Evolutionary conservation across 2,797 vertebrate genomes (phyloP).

Genomic region (Amphiprion clarkii): DNA sequence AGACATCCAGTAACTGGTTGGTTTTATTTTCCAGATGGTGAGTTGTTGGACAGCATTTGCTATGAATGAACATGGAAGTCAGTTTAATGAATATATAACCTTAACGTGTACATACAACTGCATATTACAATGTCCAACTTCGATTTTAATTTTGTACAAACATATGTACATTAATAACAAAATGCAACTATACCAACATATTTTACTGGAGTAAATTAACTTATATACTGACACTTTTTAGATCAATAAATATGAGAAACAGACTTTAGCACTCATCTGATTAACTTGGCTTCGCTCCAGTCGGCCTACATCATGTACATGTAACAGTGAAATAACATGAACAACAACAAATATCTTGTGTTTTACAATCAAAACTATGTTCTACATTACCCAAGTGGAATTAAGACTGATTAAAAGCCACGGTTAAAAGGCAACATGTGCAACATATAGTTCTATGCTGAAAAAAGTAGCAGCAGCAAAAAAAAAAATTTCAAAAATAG

Average conservation of each 20-base stretch:
- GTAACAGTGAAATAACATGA: conserved; percentile 61
- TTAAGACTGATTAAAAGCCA: conserved; percentile 20
- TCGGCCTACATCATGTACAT: conserved; percentile 33
- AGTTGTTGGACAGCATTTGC: conserved; percentile 4
- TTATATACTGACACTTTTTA: conserved; percentile 18
- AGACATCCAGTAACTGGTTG: background rate
- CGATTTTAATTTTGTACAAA: conserved; percentile 38
- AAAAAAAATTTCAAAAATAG: conserved; percentile 18
- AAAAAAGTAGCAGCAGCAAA: conserved; percentile 40
- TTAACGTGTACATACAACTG: conserved; percentile 5
- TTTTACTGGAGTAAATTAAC: conserved; percentile 13
- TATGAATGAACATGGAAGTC: too few species aligned
- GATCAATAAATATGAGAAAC: conserved; percentile 65
- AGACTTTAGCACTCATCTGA: conserved; percentile 11
- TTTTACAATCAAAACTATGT: conserved; percentile 35
- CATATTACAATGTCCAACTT: background rate
- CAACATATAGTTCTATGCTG: conserved; percentile 1
- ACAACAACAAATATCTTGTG: conserved; percentile 9
- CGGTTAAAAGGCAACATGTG: conserved; percentile 33
- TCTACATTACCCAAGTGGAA: conserved; percentile 12
- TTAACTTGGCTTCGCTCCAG: conserved; percentile 32
- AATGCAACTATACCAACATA: conserved; percentile 8
- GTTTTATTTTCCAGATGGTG: conserved; percentile 16
- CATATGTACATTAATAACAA: conserved; percentile 33
- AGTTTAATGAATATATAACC: conserved; percentile 1